Evolutionary conservation across 2,888 invertebrate genomes (phyloP).

Genomic region (Pristionchus japonicus): DNA sequence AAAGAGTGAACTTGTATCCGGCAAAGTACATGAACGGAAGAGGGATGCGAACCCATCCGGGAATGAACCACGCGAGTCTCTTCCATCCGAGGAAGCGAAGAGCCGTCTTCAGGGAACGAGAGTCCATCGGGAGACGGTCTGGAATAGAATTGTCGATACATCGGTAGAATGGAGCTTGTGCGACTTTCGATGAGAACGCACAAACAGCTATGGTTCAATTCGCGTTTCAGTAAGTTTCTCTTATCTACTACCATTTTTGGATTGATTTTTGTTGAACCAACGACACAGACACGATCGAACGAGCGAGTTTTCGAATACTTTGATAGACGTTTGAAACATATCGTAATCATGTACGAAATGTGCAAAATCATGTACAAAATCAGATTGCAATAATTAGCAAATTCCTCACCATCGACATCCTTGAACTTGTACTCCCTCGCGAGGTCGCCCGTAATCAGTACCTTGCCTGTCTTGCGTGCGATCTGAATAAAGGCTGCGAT

Average conservation of each 20-base stretch:
- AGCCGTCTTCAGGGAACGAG: slow-evolving; percentile 16
- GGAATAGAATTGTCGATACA: neutral
- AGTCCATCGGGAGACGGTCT: slow-evolving; percentile 26
- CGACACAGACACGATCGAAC: no score
- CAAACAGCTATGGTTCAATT: no score
- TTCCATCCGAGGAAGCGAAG: slow-evolving; percentile 41
- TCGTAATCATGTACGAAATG: no score
- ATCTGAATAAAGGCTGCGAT: slow-evolving; percentile 20
- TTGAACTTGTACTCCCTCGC: slow-evolving; percentile 75
- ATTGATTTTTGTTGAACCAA: no score
- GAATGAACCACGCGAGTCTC: slow-evolving; percentile 26
- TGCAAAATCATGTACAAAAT: no score
- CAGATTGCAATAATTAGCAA: no score
- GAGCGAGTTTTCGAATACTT: no score
- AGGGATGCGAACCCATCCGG: neutral
- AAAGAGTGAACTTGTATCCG: slow-evolving; percentile 38
- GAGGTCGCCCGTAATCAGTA: slow-evolving; percentile 75
- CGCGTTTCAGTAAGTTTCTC: no score
- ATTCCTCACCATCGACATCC: slow-evolving; percentile 75
- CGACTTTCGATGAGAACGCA: no score
- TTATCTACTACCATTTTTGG: no score
- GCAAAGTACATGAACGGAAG: slow-evolving; percentile 9
- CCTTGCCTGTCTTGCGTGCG: slow-evolving; percentile 74
- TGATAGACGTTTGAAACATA: no score
- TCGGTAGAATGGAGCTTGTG: no score